Base-by-base conservation (phyloP, 2,888 invertebrate genomes). In the Frankliniella intonsa region DNA sequence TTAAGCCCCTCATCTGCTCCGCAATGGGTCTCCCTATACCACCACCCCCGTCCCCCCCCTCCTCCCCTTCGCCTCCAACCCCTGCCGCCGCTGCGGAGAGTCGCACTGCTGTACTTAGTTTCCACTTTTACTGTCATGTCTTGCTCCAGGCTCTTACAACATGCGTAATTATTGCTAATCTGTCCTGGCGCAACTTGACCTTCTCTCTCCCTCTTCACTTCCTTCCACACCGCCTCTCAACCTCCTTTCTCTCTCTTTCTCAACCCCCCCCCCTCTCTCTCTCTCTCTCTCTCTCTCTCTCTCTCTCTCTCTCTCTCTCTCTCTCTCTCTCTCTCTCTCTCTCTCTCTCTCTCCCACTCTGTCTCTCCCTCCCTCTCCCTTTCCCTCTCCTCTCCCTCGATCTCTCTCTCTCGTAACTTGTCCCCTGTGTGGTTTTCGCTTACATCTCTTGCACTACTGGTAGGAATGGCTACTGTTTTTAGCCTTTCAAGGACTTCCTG, bases 81-180 rank as follows among this genome's bases (percentile, higher is more conserved):
- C 12, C 51, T 12, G 55, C 55, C 55, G 38, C 62, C 14, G 62
- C 62, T 17, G 62, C 62, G 62, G 19, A 76, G 25, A 25, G 22
- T 76, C 69, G 22, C 69, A 11, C 69, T 9, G 69, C 69, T 8
- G 12, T 25, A 76, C 69, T 76, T 76, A 76, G 69, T 76, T 76
- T 76, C 69, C 69, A 76, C 69, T 76, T 76, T 76, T 76, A 76
- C 69, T 76, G 69, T 25, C 69, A 76, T 76, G 69, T 76, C 69
- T 76, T 25, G 69, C 69, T 2, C 10, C 25, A 25, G 69, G 69
- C 69, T 76, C 62, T 62, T 62, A 62, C 62, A 62, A 25, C 69
- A 76, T 25, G 69, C 69, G 25, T 76, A 76, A 76, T 76, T 76
- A 76, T 76, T 76, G 69, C 69, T 76, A 76, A 76, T 76, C 69